Evolutionary conservation across 2,797 vertebrate species (phyloP).

Genomic region (Amniataba percoides): DNA sequence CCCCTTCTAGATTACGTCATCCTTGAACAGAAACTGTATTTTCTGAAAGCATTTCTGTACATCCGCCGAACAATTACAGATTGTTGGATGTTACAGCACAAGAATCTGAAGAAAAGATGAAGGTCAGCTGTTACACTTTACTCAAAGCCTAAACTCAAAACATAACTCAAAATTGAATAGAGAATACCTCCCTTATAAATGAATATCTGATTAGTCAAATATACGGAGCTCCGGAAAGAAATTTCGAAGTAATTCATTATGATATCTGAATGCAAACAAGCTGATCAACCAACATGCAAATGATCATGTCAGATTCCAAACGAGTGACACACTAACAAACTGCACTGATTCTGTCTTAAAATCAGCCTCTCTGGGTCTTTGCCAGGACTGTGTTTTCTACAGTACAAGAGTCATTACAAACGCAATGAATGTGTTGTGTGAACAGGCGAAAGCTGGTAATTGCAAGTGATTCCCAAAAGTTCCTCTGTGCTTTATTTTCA

Average conservation of each 20-base stretch:
- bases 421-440: slow-evolving; percentile 60
- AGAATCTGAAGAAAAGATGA: background rate
- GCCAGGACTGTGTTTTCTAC: slow-evolving; percentile 38
- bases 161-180: too few relatives aligned
- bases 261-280: slow-evolving; percentile 8
- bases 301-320: background rate
- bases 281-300: slow-evolving; percentile 4
- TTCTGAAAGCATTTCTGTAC: background rate
- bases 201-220: too few relatives aligned
- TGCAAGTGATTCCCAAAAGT: slow-evolving; percentile 72
- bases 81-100: background rate
- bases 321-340: slow-evolving; percentile 2
- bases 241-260: background rate
- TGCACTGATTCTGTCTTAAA: slow-evolving; percentile 11
- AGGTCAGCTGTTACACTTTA: too few relatives aligned
- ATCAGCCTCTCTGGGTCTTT: slow-evolving; percentile 20
- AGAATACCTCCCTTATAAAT: too few relatives aligned
- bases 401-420: slow-evolving; percentile 62
- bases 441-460: slow-evolving; percentile 70
- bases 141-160: too few relatives aligned
- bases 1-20: background rate
- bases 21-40: background rate
- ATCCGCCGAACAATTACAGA: background rate
- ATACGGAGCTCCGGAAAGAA: too few relatives aligned
- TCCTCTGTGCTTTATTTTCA: slow-evolving; percentile 72